A percentile compares a stretch with the other conserved stretches of the same genome.
Evolutionary conservation across 2,888 invertebrate species (phyloP).

Genomic region (Clepsis dumicolana): DNA sequence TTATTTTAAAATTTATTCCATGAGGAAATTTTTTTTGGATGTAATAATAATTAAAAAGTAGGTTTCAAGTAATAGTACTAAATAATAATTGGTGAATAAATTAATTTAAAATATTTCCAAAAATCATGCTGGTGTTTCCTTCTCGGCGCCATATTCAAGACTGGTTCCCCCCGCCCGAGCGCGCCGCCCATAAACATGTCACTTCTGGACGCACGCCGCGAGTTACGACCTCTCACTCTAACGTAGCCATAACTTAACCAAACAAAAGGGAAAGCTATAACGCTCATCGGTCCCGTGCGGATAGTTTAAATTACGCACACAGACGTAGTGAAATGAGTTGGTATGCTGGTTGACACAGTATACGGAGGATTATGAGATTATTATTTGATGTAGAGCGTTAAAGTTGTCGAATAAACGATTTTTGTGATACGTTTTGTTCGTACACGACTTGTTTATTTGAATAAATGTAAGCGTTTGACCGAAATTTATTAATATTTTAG

Average conservation of each 20-base stretch:
- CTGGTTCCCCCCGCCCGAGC: slow-evolving; percentile 73
- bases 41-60: background rate
- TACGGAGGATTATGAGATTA: slow-evolving; percentile 28
- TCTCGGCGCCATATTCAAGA: slow-evolving; percentile 80
- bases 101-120: slow-evolving; percentile 14
- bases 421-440: too few relatives aligned
- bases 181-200: slow-evolving; percentile 86
- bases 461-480: too few relatives aligned
- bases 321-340: slow-evolving; percentile 78
- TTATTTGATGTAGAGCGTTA: background rate
- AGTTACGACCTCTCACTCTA: slow-evolving; percentile 86
- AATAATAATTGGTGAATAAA: background rate
- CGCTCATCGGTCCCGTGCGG: slow-evolving; percentile 84
- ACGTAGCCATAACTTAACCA: slow-evolving; percentile 81
- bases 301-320: slow-evolving; percentile 86
- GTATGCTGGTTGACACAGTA: slow-evolving; percentile 67
- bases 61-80: too few relatives aligned
- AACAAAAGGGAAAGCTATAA: slow-evolving; percentile 87
- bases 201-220: slow-evolving; percentile 76
- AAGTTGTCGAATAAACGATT: too few relatives aligned
- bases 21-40: too few relatives aligned
- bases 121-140: slow-evolving; percentile 46
- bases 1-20: too few relatives aligned
- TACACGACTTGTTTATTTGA: too few relatives aligned
- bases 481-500: too few relatives aligned